Evolutionary conservation across 1,140 invertebrate genomes (phyloP).

Genomic region (Spodoptera frugiperda): DNA sequence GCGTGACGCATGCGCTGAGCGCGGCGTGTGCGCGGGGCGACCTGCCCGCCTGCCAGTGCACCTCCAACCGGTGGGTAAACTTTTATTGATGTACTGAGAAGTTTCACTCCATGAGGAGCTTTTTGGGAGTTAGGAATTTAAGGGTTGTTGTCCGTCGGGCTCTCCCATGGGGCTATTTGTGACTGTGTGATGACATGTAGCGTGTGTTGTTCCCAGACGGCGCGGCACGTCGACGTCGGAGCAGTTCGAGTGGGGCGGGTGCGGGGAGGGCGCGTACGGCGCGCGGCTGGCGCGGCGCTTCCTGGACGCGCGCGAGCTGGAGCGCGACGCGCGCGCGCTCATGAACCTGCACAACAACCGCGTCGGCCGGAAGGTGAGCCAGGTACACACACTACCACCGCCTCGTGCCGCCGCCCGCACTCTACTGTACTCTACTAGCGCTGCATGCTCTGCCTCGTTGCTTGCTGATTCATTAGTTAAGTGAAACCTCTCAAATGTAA

Average conservation of each 20-base stretch:
- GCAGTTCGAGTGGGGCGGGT: conserved; percentile 92
- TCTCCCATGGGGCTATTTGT: neutral
- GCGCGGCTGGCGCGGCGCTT: conserved; percentile 93
- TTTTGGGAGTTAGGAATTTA: too few species aligned
- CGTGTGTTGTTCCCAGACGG: conserved; percentile 52
- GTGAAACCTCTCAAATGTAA: too few species aligned
- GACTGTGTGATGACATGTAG: neutral
- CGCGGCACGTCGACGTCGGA: conserved; percentile 64
- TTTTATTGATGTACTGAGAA: neutral
- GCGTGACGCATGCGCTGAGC: conserved; percentile 95
- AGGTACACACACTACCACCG: conserved; percentile 58
- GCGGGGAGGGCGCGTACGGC: conserved; percentile 92
- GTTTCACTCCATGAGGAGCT: too few species aligned
- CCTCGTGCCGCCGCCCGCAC: neutral
- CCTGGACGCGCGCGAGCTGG: conserved; percentile 93
- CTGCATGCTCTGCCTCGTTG: too few species aligned
- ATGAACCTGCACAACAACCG: conserved; percentile 99
- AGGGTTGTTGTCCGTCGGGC: too few species aligned
- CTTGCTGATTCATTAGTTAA: too few species aligned
- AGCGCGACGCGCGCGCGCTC: conserved; percentile 93
- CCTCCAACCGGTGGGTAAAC: conserved; percentile 69
- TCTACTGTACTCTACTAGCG: neutral
- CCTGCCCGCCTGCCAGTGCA: conserved; percentile 95
- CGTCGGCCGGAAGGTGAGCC: conserved; percentile 94
- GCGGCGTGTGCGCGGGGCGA: conserved; percentile 96